phyloP scores from a whole-genome alignment of 2,797 vertebrate genomes.

The Sebastes matsubarae region DNA sequence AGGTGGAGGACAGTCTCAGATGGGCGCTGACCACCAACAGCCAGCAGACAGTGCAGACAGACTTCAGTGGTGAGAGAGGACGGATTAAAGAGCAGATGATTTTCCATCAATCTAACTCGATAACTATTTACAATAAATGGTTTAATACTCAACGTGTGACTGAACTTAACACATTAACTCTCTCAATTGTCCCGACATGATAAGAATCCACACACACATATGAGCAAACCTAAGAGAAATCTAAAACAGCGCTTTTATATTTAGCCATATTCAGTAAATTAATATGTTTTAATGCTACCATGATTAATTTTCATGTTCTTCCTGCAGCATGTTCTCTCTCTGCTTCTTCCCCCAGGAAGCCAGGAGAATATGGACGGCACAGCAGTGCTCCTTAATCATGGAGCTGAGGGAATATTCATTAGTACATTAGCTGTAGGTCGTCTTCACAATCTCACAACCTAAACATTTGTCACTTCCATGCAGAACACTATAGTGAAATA shows the following conservation, averaged over 20 bases:
- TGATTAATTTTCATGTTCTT: neutral
- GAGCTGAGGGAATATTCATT: neutral
- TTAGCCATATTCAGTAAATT: neutral
- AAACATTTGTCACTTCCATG: neutral
- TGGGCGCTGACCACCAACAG: too few species aligned
- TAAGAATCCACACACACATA: too few species aligned
- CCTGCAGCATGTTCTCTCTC: neutral
- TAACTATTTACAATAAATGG: too few species aligned
- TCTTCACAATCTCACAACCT: neutral
- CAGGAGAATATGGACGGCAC: neutral
- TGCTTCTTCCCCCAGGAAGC: neutral
- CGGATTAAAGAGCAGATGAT: rapidly evolving
- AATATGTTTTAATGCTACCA: neutral
- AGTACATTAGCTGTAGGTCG: neutral
- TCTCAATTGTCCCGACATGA: too few species aligned
- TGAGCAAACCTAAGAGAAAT: too few species aligned
- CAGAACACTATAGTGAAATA: neutral
- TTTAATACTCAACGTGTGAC: too few species aligned
- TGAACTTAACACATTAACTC: too few species aligned
- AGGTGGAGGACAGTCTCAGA: too few species aligned
- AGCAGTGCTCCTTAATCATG: neutral
- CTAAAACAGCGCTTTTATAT: neutral
- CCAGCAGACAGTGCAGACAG: too few species aligned
- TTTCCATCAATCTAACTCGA: neutral
- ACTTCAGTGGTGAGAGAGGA: too few species aligned